phyloP scores from a whole-genome alignment of 2,797 vertebrate species.

The Avahi laniger region DNA sequence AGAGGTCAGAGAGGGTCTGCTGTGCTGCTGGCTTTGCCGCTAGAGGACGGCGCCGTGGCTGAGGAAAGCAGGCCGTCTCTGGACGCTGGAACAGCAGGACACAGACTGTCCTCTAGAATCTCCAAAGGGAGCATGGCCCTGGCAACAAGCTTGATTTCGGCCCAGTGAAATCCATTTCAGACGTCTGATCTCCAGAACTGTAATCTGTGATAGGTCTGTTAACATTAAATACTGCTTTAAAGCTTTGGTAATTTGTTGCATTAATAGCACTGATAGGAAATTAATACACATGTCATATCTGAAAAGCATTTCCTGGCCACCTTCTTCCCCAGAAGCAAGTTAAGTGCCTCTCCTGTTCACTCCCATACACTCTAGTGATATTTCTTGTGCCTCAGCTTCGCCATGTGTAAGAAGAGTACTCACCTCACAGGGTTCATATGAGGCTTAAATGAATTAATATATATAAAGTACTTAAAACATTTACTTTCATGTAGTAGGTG shows the following conservation, averaged over 20 bases:
- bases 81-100: not conserved
- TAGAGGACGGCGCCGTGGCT: not conserved
- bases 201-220: not conserved
- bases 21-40: not conserved
- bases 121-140: not conserved
- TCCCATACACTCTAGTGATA: not conserved
- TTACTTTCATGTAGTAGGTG: not conserved
- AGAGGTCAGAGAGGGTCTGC: not conserved
- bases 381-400: not conserved
- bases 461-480: not conserved
- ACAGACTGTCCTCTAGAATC: not conserved
- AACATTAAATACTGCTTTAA: not conserved
- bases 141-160: not conserved
- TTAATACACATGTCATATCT: not conserved
- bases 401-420: not conserved
- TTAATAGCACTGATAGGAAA: not conserved
- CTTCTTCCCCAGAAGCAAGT: not conserved
- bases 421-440: not conserved
- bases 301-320: not conserved
- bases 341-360: not conserved
- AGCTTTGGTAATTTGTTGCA: not conserved
- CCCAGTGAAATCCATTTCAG: not conserved
- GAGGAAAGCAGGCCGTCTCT: not conserved
- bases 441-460: not conserved
- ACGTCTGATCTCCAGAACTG: not conserved